Percentiles rank a stretch among this genome's conserved stretches.
These are phyloP conservation scores for Luehdorfia chinensis DNA, from an alignment of 1,140 invertebrate species.

Conservation along the genomic window DNA sequence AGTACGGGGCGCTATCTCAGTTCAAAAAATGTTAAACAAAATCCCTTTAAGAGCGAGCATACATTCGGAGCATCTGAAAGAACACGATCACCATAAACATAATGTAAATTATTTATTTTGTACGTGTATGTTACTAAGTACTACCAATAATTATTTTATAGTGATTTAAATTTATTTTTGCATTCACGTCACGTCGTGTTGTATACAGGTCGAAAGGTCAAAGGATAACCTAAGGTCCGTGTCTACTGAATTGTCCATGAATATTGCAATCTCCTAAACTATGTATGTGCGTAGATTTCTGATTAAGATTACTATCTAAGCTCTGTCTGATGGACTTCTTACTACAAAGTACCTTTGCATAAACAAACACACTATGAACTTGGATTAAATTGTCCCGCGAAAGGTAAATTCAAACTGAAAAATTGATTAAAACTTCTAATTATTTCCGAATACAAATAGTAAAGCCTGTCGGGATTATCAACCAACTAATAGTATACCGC, in stretches of 20 bases:
- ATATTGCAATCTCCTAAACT: conserved; percentile 20
- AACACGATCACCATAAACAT: no score
- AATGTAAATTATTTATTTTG: no score
- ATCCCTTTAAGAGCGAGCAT: no score
- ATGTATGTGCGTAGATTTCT: conserved; percentile 27
- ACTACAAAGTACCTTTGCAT: conserved; percentile 11
- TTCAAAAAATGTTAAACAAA: no score
- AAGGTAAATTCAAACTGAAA: no score
- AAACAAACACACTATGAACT: conserved; percentile 10
- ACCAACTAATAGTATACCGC: no score
- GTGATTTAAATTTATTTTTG: neutral
- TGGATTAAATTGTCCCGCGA: conserved; percentile 3
- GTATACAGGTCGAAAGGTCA: conserved; percentile 28
- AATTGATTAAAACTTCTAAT: no score
- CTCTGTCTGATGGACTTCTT: conserved; percentile 14
- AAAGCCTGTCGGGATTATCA: no score
- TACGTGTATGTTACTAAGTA: no score
- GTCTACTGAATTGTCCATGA: conserved; percentile 36
- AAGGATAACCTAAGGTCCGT: conserved; percentile 27
- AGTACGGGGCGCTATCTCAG: no score
- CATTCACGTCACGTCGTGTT: conserved; percentile 28
- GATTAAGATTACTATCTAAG: conserved; percentile 33
- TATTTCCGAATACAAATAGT: no score
- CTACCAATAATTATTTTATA: conserved; percentile 19
- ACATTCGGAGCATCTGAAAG: no score